Conservation (phyloP, 2,888 invertebrate species). For the Ganaspis brasiliensis region DNA sequence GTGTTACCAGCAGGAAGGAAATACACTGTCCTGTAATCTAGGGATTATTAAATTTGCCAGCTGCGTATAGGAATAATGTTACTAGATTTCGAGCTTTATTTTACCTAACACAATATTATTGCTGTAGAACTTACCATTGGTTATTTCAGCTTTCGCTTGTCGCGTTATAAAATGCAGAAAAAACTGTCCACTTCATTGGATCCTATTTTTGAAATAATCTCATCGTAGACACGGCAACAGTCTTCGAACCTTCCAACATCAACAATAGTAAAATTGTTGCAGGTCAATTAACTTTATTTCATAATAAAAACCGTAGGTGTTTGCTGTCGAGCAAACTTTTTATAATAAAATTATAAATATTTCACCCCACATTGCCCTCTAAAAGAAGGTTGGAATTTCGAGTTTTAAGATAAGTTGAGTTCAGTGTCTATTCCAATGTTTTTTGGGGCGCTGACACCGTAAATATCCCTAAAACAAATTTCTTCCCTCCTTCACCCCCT, state of each 20-base stretch:
- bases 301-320: slow-evolving; percentile 52
- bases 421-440: no score
- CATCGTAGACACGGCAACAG: slow-evolving; percentile 65
- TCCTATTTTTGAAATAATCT: slow-evolving; percentile 60
- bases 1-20: no score
- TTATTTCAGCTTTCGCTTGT: slow-evolving; percentile 45
- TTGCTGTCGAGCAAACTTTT: slow-evolving; percentile 47
- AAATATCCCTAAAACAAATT: no score
- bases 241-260: slow-evolving; percentile 55
- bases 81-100: slow-evolving; percentile 60
- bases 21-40: no score
- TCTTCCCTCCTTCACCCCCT: no score
- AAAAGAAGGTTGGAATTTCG: no score
- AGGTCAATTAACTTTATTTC: slow-evolving; percentile 56
- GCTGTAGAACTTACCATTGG: slow-evolving; percentile 64
- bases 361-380: no score
- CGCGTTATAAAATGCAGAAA: slow-evolving; percentile 9
- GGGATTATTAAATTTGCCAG: background rate
- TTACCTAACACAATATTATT: slow-evolving; percentile 67
- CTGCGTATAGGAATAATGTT: background rate
- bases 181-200: slow-evolving; percentile 63
- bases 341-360: slow-evolving; percentile 56
- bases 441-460: no score
- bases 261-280: slow-evolving; percentile 61
- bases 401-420: no score